Evolutionary conservation across 2,888 invertebrate species (phyloP).

Genomic region (Orchesellides sinensis): DNA sequence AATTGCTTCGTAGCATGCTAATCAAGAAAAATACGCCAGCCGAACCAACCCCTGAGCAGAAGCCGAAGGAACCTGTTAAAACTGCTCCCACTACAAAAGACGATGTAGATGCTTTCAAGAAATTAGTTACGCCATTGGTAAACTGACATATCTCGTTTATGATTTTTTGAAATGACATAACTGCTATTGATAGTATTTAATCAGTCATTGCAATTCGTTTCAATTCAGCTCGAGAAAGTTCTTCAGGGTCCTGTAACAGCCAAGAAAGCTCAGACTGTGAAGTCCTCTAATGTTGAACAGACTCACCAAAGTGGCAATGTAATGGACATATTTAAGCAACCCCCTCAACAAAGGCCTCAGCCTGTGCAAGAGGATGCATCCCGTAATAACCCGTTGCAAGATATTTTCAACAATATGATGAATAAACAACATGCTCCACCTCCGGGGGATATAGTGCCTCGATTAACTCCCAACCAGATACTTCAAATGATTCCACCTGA

Average conservation of each 20-base stretch:
- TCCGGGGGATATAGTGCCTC: conserved; percentile 43
- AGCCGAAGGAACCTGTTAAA: conserved; percentile 39
- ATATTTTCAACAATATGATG: conserved; percentile 57
- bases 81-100: conserved; percentile 37
- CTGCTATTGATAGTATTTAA: too few relatives aligned
- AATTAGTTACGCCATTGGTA: conserved; percentile 66
- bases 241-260: conserved; percentile 30
- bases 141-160: too few relatives aligned
- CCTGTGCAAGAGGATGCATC: conserved; percentile 14
- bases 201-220: too few relatives aligned
- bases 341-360: conserved; percentile 29
- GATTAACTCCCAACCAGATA: conserved; percentile 54
- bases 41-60: conserved; percentile 13
- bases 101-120: conserved; percentile 70
- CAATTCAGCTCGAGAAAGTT: conserved; percentile 48
- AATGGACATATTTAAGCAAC: conserved; percentile 47
- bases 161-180: too few relatives aligned
- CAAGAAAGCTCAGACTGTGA: conserved; percentile 21
- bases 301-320: conserved; percentile 33
- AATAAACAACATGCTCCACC: conserved; percentile 30
- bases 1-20: conserved; percentile 62
- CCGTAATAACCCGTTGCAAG: conserved; percentile 49
- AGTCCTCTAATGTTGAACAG: conserved; percentile 14
- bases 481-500: conserved; percentile 63
- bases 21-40: conserved; percentile 36